Conservation (phyloP, 2,797 vertebrate species). For the Spheniscus humboldti region DNA sequence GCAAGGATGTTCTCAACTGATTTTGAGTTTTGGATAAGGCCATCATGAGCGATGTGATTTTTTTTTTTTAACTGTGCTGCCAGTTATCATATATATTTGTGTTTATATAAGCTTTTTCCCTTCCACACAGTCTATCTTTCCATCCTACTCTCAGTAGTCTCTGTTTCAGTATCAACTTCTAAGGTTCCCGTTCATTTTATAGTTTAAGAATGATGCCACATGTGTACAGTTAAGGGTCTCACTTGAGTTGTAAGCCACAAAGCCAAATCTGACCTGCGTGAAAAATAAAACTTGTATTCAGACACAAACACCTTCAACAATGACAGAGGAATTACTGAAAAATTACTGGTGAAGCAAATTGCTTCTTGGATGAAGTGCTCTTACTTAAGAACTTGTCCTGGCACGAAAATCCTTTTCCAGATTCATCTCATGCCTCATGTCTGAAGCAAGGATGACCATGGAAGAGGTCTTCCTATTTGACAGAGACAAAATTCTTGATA, state of each 20-base stretch:
- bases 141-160: not conserved
- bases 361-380: slow-evolving; percentile 2
- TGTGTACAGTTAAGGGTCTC: not conserved
- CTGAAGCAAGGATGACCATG: not conserved
- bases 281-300: not conserved
- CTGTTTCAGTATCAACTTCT: not conserved
- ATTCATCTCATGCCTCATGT: not conserved
- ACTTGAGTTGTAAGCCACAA: not conserved
- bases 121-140: not conserved
- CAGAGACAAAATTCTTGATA: slow-evolving; percentile 24
- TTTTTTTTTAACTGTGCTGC: not conserved
- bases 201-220: not conserved
- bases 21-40: not conserved
- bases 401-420: not conserved
- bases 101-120: not conserved
- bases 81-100: not conserved
- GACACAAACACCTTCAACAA: not conserved
- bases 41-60: not conserved
- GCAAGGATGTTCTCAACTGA: not conserved
- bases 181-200: not conserved
- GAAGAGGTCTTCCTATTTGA: not conserved
- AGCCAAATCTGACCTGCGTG: not conserved
- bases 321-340: not conserved
- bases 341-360: slow-evolving; percentile 22
- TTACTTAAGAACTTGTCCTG: not conserved